Base-by-base conservation (phyloP, 2,113 vertebrate genomes). In the Oreochromis niloticus region DNA sequence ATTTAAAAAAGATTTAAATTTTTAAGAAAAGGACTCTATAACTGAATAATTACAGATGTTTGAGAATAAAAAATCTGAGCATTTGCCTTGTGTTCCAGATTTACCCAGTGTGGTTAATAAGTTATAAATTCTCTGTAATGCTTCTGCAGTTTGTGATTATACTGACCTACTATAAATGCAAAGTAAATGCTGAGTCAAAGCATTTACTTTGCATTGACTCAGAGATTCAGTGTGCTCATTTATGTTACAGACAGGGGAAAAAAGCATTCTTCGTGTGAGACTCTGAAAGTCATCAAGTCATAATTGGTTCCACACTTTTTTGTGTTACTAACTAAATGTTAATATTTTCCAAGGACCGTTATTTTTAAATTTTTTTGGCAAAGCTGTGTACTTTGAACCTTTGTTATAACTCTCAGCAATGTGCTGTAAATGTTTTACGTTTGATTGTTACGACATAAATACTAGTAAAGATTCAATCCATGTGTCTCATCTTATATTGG, bases 301-400 rank as follows among this genome's bases (percentile, higher is more conserved):
- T 27, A 27, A 2, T 50, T 50, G 16, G 3, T 32, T 75, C 13
- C 17, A 30, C 22, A 48, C 43, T 50, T 75, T 8, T 50, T 50
- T 75, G 71, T 75, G 43, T 75, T 66, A 63, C 17, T 48, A 46
- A 43, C 22, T 73, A 75, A 75, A 48, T 48, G 14, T 75, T 48
- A 48, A 75, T 75, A 50, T 75, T 75, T 48, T 50, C 9, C 24
- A 30, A 73, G 22, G 14, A 43, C 61, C 32, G 7, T 22, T 73
- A 7, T 73, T 46, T 71, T 43, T 10, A 0, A 1, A 0, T 1
- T 30, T 30, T 75, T 48, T 50, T 75, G 24, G 71, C 0, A 75
- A 75, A 48, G 43, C 24, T 75, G 71, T 75, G 24, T 12, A 50
- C 43, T 32, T 32, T 32, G 16, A 50, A 50, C 13, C 39, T 73